These are phyloP conservation scores for Rhagonycha lutea DNA, from an alignment of 2,888 invertebrate genomes.

Conservation along the genomic window DNA sequence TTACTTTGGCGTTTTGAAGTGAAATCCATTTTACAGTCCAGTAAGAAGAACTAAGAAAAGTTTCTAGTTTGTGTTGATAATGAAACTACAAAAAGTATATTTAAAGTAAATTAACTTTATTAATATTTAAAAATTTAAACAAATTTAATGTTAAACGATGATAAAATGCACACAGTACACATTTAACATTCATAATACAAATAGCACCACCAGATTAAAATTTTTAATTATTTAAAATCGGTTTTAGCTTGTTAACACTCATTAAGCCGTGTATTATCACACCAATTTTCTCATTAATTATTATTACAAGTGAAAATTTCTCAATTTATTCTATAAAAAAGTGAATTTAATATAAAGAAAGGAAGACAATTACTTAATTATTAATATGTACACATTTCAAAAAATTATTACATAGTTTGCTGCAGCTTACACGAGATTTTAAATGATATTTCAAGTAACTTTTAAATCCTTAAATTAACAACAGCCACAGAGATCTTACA, in stretches of 20 bases:
- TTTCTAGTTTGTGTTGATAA: neutral
- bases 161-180: slow-evolving; percentile 1
- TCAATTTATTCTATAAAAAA: neutral
- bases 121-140: neutral
- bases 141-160: slow-evolving; percentile 15
- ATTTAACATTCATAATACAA: neutral
- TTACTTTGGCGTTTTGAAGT: no score
- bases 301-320: neutral
- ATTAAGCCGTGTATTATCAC: slow-evolving; percentile 3
- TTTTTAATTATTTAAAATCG: neutral
- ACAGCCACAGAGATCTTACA: neutral
- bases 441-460: neutral
- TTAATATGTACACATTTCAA: neutral
- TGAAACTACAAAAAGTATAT: neutral
- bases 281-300: neutral
- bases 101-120: neutral
- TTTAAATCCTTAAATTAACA: neutral
- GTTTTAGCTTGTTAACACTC: neutral
- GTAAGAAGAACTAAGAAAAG: no score
- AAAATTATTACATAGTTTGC: neutral
- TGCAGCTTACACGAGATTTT: neutral
- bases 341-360: neutral
- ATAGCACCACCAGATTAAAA: neutral
- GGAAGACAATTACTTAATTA: neutral
- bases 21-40: no score